A percentile compares a stretch with the other conserved stretches of the same genome.
These are phyloP conservation scores for Sarcophilus harrisii DNA, from an alignment of 2,797 vertebrate genomes.

Conservation along the genomic window DNA sequence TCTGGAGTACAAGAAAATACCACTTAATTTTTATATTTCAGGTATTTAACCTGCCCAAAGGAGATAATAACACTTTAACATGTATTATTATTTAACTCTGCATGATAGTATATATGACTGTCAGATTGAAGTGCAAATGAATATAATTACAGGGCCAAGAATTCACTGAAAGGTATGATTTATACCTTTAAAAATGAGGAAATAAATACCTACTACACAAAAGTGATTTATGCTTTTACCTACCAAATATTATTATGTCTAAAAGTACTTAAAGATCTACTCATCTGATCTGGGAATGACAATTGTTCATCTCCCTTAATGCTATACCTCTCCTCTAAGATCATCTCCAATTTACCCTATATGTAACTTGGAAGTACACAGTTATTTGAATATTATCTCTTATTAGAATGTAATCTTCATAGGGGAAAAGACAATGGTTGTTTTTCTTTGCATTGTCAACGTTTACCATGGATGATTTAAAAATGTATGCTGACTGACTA, in stretches of 20 bases:
- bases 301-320: neutral
- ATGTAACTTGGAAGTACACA: neutral
- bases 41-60: neutral
- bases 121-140: neutral
- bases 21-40: neutral
- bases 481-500: neutral
- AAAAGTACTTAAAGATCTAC: conserved; percentile 15
- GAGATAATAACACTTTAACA: neutral
- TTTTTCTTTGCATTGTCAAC: neutral
- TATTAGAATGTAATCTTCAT: neutral
- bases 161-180: neutral
- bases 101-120: neutral
- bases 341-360: neutral
- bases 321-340: neutral
- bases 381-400: neutral
- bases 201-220: neutral
- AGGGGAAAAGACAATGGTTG: neutral
- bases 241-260: conserved; percentile 26
- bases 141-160: neutral
- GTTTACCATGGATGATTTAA: neutral
- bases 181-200: conserved; percentile 9
- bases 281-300: conserved; percentile 5
- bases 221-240: neutral
- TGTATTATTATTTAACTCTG: neutral
- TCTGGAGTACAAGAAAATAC: neutral